Evolutionary conservation across 92 coral and sea anemone genomes (phyloP).

Genomic region (Pocillopora grandis): DNA sequence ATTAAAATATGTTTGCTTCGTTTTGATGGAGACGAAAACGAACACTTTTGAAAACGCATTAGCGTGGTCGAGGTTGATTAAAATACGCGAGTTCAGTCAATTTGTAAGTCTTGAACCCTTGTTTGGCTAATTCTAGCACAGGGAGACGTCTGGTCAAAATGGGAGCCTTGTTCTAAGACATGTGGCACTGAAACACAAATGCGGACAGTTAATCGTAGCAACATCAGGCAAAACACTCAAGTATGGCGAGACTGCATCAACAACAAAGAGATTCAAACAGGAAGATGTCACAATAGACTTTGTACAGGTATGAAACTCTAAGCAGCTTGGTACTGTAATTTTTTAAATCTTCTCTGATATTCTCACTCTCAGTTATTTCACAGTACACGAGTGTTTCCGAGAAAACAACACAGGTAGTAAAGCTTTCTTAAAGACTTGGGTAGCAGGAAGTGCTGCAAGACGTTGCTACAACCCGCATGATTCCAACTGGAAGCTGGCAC

Average conservation of each 20-base stretch:
- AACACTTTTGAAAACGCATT: too few species aligned
- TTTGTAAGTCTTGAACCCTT: neutral
- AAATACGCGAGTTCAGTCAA: too few species aligned
- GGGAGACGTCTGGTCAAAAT: neutral
- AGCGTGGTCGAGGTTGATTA: too few species aligned
- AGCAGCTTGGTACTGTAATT: neutral
- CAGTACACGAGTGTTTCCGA: too few species aligned
- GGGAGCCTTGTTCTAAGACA: constrained; percentile 1
- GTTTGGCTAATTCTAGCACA: neutral
- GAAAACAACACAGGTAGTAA: too few species aligned
- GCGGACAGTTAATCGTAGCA: neutral
- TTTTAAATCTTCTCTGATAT: neutral
- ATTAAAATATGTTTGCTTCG: too few species aligned
- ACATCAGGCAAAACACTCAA: neutral
- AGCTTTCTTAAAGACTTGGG: too few species aligned
- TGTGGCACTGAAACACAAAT: constrained; percentile 7
- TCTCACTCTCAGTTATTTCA: too few species aligned
- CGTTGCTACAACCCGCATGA: too few species aligned
- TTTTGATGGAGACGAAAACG: too few species aligned
- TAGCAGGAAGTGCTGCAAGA: too few species aligned
- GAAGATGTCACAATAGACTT: neutral
- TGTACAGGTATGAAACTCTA: constrained; percentile 3
- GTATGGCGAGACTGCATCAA: constrained; percentile 1
- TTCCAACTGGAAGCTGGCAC: too few species aligned
- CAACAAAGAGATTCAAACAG: constrained; percentile 7